phyloP scores from a whole-genome alignment of 2,113 vertebrate species.

The Salvelinus namaycush region DNA sequence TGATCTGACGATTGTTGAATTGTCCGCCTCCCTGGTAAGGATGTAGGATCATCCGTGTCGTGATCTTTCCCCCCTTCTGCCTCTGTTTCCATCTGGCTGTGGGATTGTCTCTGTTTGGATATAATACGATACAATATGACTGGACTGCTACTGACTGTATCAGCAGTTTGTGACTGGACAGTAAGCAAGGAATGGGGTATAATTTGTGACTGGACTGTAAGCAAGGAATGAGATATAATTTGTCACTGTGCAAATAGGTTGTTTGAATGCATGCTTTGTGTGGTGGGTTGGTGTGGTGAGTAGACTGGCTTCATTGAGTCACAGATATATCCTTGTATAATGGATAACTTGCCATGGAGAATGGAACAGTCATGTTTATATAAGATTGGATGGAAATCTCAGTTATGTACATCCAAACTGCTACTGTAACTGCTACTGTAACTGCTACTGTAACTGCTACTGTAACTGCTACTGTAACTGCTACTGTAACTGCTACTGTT shows the following conservation, averaged over 20 bases:
- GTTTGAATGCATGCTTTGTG: conserved; percentile 6
- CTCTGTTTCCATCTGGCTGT: conserved; percentile 9
- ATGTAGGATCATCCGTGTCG: background rate
- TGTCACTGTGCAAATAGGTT: background rate
- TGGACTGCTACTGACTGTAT: background rate
- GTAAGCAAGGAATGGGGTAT: background rate
- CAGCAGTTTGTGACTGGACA: conserved; percentile 10
- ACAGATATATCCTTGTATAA: background rate
- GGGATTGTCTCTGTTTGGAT: background rate
- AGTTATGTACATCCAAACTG: too few relatives aligned
- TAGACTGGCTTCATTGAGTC: conserved; percentile 3
- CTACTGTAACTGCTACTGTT: too few relatives aligned
- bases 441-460: too few relatives aligned
- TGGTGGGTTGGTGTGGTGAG: background rate
- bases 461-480: too few relatives aligned
- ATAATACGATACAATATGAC: too few relatives aligned
- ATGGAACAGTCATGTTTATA: too few relatives aligned
- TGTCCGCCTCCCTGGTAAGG: background rate
- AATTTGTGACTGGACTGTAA: background rate
- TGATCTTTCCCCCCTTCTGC: background rate
- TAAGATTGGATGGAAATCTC: too few relatives aligned
- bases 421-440: too few relatives aligned
- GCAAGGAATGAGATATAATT: background rate
- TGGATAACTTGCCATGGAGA: background rate
- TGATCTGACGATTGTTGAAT: background rate